These are phyloP conservation scores for Microctonus brassicae DNA, from an alignment of 2,888 invertebrate genomes.

Conservation along the genomic window DNA sequence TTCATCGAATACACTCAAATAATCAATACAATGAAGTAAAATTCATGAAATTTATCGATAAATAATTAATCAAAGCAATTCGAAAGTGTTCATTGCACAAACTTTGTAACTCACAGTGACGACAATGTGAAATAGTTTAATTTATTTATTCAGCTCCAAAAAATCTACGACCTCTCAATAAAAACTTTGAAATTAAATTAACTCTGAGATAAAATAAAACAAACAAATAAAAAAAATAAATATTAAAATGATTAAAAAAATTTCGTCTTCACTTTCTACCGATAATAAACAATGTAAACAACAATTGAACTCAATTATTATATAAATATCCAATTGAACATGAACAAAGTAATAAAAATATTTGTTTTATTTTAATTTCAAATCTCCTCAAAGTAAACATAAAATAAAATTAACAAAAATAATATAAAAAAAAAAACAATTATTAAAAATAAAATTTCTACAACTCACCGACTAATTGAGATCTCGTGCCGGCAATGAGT, in stretches of 20 bases:
- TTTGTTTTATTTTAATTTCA: too few relatives aligned
- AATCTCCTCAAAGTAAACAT: too few relatives aligned
- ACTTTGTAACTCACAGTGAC: background rate
- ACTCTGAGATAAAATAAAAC: background rate
- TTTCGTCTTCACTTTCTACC: background rate
- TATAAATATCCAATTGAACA: too few relatives aligned
- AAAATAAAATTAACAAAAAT: background rate
- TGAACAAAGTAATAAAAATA: too few relatives aligned
- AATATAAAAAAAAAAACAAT: background rate
- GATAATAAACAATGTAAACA: background rate
- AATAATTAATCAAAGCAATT: background rate
- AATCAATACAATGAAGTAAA: background rate
- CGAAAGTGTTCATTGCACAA: background rate
- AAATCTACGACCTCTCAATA: background rate
- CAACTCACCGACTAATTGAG: constrained; percentile 64
- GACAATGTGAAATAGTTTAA: background rate
- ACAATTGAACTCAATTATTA: too few relatives aligned
- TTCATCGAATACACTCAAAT: background rate
- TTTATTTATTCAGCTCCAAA: background rate
- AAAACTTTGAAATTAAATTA: background rate
- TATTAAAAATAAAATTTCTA: background rate
- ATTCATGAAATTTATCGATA: background rate
- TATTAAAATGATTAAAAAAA: background rate
- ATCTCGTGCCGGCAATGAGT: constrained; percentile 54
- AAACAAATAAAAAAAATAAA: background rate